Base-by-base conservation (phyloP, 2,113 vertebrate species). In the Turdus rufiventris region DNA sequence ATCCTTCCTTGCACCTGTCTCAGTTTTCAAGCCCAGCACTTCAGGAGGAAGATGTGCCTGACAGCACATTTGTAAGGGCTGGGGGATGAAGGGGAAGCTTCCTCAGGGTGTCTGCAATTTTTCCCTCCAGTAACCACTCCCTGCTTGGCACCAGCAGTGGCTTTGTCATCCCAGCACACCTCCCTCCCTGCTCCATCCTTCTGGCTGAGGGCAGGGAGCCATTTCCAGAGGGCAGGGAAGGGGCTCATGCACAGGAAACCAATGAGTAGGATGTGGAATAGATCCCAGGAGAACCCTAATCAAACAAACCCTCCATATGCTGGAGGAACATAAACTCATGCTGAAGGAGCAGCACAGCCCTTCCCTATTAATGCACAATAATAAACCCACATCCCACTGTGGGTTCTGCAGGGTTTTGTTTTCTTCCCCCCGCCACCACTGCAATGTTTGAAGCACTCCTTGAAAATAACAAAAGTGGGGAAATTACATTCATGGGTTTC, bases 1-100 rank as follows among this genome's bases (percentile, higher is more conserved):
- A 57, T 94, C 83, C 89, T 97, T 87, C 93, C 86, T 90, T 95
- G 91, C 93, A 96, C 95, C 94, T 96, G 93, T 85, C 94, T 85
- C 75, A 83, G 93, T 85, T 94, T 97, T 94, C 93, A 94, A 91
- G 78, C 38, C 75, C 91, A 65, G 78, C 65, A 71, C 89, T 94
- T 93, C 56, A 86, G 0, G 29, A 85, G 91, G 81, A 77, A 84
- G 75, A 92, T 95, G 79, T 80, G 94, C 89, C 78, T 90, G 81
- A 56, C 88, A 96, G 88, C 81, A 65, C 47, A 85, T 92, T 91
- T 88, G 61, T 53, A 53, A 95, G 82, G 53, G 47, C 89, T 80
- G 72, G 38, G 63, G 74, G 43, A 85, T 60, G 19, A 91, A 72
- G 71, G 63, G 31, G 47, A 94, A 94, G 53, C 70, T 87, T 83